phyloP scores from a whole-genome alignment of 1,140 invertebrate species.

The Drosophila parabipectinata region DNA sequence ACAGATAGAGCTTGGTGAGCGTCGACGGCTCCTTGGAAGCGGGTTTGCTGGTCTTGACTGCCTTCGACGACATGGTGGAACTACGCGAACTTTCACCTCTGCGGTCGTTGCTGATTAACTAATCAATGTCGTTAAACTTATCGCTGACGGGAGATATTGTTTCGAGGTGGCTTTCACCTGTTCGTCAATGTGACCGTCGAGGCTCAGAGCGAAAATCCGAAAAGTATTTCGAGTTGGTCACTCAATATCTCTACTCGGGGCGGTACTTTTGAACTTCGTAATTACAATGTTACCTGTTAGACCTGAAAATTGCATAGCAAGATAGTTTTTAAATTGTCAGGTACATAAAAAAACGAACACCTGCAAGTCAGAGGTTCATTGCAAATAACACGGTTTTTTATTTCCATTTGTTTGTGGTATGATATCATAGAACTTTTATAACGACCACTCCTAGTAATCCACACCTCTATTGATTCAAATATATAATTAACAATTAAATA shows the following conservation, averaged over 20 bases:
- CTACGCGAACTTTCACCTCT: constrained; percentile 69
- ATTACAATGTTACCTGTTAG: no score
- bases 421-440: no score
- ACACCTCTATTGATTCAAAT: no score
- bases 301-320: no score
- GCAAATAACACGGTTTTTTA: no score
- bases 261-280: not conserved
- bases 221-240: not conserved
- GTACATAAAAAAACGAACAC: no score
- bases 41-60: constrained; percentile 61
- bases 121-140: constrained; percentile 43
- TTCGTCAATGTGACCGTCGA: constrained; percentile 8
- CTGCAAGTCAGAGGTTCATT: no score
- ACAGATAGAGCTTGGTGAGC: constrained; percentile 85
- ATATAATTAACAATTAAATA: no score
- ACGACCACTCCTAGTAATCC: no score
- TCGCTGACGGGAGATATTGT: constrained; percentile 21
- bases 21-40: constrained; percentile 61
- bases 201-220: not conserved
- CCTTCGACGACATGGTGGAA: constrained; percentile 62
- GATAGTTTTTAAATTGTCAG: no score
- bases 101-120: constrained; percentile 51
- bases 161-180: constrained; percentile 63
- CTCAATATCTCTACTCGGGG: not conserved
- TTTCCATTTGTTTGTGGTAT: no score